A percentile compares a stretch with the other conserved stretches of the same genome.
Conservation (phyloP, 2,888 invertebrate genomes). For the Drosophila histrio region DNA sequence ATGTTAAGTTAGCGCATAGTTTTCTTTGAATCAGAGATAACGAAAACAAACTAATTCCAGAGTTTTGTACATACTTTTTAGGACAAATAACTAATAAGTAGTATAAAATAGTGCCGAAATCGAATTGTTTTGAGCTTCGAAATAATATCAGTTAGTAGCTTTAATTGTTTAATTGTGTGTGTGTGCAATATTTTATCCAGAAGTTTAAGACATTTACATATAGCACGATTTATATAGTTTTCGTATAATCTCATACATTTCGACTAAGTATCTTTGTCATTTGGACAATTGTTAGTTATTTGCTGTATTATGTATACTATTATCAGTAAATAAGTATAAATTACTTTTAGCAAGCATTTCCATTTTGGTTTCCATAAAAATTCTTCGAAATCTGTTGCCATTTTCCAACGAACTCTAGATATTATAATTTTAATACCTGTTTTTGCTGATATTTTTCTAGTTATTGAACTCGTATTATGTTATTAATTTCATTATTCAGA, state of each 20-base stretch:
- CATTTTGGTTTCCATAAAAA: slow-evolving; percentile 2
- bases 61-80: slow-evolving; percentile 56
- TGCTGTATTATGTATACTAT: slow-evolving; percentile 10
- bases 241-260: not conserved
- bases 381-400: slow-evolving; percentile 9
- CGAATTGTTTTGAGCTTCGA: slow-evolving; percentile 11
- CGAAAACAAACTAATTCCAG: slow-evolving; percentile 33
- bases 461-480: slow-evolving; percentile 33
- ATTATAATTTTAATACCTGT: slow-evolving; percentile 47
- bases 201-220: slow-evolving; percentile 46
- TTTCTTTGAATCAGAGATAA: slow-evolving; percentile 26
- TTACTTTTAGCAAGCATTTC: slow-evolving; percentile 18
- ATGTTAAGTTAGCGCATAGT: slow-evolving; percentile 30
- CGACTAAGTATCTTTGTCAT: not conserved
- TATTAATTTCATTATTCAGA: slow-evolving; percentile 58
- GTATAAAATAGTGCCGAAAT: not conserved
- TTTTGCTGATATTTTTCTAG: slow-evolving; percentile 48
- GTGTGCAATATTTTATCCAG: slow-evolving; percentile 12
- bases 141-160: slow-evolving; percentile 6
- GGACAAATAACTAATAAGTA: slow-evolving; percentile 26
- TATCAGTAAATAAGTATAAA: slow-evolving; percentile 25
- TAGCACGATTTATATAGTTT: slow-evolving; percentile 24
- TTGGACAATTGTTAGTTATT: not conserved
- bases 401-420: slow-evolving; percentile 8
- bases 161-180: not conserved